These are phyloP conservation scores for Leptinotarsa undecemlineata DNA, from an alignment of 1,140 invertebrate species.

Conservation along the genomic window DNA sequence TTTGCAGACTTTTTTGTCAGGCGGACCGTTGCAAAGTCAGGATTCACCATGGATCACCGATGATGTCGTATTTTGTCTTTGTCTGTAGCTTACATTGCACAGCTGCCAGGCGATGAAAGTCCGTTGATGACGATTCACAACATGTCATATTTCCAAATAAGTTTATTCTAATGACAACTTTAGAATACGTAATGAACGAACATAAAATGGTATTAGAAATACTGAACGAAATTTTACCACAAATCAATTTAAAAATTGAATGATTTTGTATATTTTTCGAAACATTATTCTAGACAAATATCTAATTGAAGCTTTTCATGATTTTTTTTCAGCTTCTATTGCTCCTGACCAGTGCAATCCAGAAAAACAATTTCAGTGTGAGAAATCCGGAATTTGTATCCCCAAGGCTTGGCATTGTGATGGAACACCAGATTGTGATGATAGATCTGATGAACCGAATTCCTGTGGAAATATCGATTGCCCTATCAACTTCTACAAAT, in stretches of 20 bases:
- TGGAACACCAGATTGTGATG: constrained; percentile 88
- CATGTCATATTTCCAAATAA: no score
- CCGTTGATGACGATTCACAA: no score
- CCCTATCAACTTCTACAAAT: constrained; percentile 79
- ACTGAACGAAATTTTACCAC: neutral
- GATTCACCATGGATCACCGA: neutral
- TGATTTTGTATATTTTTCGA: no score
- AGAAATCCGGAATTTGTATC: constrained; percentile 86
- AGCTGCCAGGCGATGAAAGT: neutral
- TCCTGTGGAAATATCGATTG: constrained; percentile 79
- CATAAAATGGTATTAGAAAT: neutral
- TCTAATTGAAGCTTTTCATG: constrained; percentile 17
- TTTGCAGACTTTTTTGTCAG: neutral
- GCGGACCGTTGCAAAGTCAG: neutral
- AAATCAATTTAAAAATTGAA: no score
- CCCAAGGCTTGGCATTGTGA: constrained; percentile 94
- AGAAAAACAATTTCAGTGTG: constrained; percentile 89
- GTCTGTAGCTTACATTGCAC: no score
- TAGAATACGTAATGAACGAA: neutral
- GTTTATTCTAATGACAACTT: neutral
- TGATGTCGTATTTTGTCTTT: no score
- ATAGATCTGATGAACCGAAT: constrained; percentile 87
- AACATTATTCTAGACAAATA: no score
- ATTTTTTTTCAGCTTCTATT: constrained; percentile 63
- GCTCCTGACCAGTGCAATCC: constrained; percentile 84